phyloP scores from a whole-genome alignment of 2,797 vertebrate species.

The Chiroxiphia lanceolata region DNA sequence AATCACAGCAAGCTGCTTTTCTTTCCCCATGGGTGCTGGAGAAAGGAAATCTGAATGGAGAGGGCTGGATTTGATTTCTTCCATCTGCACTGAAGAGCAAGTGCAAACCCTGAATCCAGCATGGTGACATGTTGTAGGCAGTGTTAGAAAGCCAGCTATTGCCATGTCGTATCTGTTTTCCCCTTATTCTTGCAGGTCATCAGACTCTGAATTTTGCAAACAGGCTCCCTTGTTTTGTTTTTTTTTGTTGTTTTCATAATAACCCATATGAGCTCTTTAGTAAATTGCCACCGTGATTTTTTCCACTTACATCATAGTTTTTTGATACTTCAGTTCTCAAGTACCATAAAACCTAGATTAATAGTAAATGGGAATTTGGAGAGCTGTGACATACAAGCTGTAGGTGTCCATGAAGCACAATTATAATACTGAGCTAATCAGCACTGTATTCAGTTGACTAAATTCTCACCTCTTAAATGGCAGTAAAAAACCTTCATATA shows the following conservation, averaged over 20 bases:
- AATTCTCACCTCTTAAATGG: conserved; percentile 28
- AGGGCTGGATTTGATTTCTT: not conserved
- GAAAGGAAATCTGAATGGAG: not conserved
- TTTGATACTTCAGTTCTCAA: conserved; percentile 46
- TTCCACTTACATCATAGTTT: conserved; percentile 15
- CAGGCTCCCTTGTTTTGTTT: not conserved
- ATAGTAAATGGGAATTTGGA: conserved; percentile 46
- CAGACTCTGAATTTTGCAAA: not conserved
- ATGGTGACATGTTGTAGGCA: not conserved
- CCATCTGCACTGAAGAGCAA: not conserved
- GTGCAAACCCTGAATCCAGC: not conserved
- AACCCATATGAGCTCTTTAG: not conserved
- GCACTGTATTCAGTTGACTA: conserved; percentile 12
- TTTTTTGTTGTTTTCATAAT: conserved; percentile 6
- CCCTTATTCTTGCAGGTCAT: not conserved
- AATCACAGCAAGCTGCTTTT: not conserved
- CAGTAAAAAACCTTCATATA: not conserved
- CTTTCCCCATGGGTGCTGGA: not conserved
- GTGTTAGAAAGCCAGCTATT: not conserved
- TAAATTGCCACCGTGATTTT: conserved; percentile 21
- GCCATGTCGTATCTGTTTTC: not conserved
- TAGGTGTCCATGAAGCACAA: conserved; percentile 34
- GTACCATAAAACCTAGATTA: conserved; percentile 36
- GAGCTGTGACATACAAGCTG: conserved; percentile 25
- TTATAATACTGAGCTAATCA: conserved; percentile 52